Percentiles rank a stretch among this genome's conserved stretches.
These are phyloP conservation scores for Odontomachus brunneus DNA, from an alignment of 1,140 invertebrate genomes.

Conservation along the genomic window DNA sequence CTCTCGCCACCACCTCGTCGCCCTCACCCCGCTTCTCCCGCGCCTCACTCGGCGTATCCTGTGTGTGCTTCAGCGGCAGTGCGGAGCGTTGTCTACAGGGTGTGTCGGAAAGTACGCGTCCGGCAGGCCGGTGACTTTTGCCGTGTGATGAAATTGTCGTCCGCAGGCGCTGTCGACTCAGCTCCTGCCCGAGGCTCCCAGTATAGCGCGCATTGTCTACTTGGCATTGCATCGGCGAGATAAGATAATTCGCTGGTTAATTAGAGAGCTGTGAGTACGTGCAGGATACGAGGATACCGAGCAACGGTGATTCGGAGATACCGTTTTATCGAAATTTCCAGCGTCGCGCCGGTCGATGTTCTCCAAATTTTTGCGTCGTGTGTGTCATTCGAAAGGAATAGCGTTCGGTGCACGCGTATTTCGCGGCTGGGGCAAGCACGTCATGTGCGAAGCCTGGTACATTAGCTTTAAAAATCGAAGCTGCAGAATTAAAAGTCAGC, in stretches of 20 bases:
- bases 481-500: not conserved
- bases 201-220: no score
- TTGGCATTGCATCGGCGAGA: not conserved
- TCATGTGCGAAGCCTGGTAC: not conserved
- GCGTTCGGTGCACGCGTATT: no score
- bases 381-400: no score
- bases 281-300: no score
- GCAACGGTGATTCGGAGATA: no score
- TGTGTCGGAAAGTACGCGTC: conserved; percentile 59
- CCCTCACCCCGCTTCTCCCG: conserved; percentile 28
- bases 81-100: conserved; percentile 73
- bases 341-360: no score
- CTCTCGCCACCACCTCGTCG: conserved; percentile 16
- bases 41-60: conserved; percentile 65
- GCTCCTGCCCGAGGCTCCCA: no score
- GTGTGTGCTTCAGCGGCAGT: conserved; percentile 61
- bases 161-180: not conserved
- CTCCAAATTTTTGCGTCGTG: no score
- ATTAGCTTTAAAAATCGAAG: conserved; percentile 2
- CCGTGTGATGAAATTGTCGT: conserved; percentile 15
- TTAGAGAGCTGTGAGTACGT: no score
- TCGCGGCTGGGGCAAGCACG: not conserved
- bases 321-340: no score
- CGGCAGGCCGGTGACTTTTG: conserved; percentile 3
- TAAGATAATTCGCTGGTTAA: no score